Evolutionary conservation across 64 coral and sea anemone species (phyloP).

Genomic region (Pocillopora damicornis): DNA sequence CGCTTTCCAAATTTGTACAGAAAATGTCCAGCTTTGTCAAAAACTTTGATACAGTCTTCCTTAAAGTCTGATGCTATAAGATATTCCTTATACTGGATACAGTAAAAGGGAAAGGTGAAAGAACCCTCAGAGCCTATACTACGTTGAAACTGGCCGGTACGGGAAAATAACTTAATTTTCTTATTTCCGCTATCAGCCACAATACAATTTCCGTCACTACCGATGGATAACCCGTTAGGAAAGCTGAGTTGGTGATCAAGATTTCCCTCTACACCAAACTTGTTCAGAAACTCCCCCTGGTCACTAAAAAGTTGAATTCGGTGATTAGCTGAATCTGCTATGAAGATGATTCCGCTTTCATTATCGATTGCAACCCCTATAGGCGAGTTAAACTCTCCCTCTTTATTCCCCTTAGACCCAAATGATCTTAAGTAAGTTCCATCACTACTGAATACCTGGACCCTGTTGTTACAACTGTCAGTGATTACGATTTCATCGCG

Average conservation of each 20-base stretch:
- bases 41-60: not conserved
- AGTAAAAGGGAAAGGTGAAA: not conserved
- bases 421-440: not conserved
- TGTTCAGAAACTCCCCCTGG: not conserved
- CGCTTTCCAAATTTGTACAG: too few relatives aligned
- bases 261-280: conserved; percentile 15
- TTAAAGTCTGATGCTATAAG: not conserved
- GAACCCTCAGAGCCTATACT: not conserved
- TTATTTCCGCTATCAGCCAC: not conserved
- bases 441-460: not conserved
- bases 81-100: not conserved
- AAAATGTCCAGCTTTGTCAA: too few relatives aligned
- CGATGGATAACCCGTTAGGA: not conserved
- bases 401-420: not conserved
- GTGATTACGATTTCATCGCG: not conserved
- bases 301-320: not conserved
- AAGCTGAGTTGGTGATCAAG: not conserved
- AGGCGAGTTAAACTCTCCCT: not conserved
- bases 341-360: not conserved
- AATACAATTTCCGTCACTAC: not conserved
- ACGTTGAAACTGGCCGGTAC: not conserved
- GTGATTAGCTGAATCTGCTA: not conserved
- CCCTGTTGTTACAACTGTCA: not conserved
- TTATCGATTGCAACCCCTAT: not conserved
- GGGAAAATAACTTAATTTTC: not conserved